A percentile compares a stretch with the other conserved stretches of the same genome.
These are phyloP conservation scores for Zaprionus capensis DNA, from an alignment of 1,140 invertebrate genomes.

Conservation along the genomic window DNA sequence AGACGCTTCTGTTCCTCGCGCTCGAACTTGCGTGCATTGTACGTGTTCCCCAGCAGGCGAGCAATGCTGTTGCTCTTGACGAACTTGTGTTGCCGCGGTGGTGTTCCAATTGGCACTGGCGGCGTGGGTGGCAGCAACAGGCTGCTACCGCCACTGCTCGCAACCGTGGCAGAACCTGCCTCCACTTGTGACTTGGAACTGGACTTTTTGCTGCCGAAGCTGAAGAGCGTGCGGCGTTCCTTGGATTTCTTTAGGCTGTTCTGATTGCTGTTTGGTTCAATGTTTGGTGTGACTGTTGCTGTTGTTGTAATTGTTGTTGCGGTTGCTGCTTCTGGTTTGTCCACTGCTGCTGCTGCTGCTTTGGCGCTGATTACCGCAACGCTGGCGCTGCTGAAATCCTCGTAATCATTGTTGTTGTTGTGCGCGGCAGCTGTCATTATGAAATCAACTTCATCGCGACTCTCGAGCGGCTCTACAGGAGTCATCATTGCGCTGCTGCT, in stretches of 20 bases:
- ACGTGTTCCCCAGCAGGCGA: slow-evolving; percentile 78
- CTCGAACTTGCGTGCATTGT: slow-evolving; percentile 83
- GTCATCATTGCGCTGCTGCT: slow-evolving; percentile 31
- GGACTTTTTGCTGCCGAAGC: slow-evolving; percentile 63
- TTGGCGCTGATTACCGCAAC: slow-evolving; percentile 61
- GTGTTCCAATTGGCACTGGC: slow-evolving; percentile 68
- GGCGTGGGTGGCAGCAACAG: slow-evolving; percentile 40
- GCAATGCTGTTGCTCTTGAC: slow-evolving; percentile 79
- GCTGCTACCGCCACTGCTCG: neutral
- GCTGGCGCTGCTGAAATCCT: slow-evolving; percentile 54
- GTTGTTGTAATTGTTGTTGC: slow-evolving; percentile 28
- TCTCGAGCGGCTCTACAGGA: slow-evolving; percentile 14
- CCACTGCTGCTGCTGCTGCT: slow-evolving; percentile 25
- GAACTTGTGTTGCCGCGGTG: slow-evolving; percentile 77
- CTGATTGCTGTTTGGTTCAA: slow-evolving; percentile 63
- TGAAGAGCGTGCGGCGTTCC: slow-evolving; percentile 70
- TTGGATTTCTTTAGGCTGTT: slow-evolving; percentile 66
- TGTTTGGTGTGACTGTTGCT: slow-evolving; percentile 71
- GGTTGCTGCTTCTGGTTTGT: slow-evolving; percentile 37
- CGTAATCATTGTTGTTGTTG: slow-evolving; percentile 75
- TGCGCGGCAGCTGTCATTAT: slow-evolving; percentile 44
- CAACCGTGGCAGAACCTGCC: neutral
- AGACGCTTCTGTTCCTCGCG: slow-evolving; percentile 71
- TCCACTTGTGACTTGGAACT: slow-evolving; percentile 42
- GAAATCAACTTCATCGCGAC: slow-evolving; percentile 72